A percentile compares a stretch with the other conserved stretches of the same genome.
Conservation (phyloP, 2,797 vertebrate genomes). For the Liparis tanakae region DNA sequence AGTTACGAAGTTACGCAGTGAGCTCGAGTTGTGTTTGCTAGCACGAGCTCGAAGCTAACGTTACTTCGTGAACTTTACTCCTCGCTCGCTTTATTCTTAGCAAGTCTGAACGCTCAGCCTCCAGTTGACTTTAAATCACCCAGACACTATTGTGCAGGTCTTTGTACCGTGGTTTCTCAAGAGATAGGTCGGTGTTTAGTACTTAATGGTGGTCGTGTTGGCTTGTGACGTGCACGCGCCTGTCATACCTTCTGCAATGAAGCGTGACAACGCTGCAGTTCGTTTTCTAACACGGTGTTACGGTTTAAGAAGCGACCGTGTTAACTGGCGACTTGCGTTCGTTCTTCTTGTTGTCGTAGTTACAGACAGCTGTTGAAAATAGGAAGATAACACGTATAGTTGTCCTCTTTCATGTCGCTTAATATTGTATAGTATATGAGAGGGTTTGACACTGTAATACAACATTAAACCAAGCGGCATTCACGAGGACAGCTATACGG, state of each 20-base stretch:
- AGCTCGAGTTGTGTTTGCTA: not conserved
- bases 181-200: accelerated
- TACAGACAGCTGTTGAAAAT: too few relatives aligned
- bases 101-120: not conserved
- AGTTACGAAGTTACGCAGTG: not conserved
- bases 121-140: conserved; percentile 14
- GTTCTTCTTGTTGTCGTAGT: too few relatives aligned
- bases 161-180: accelerated
- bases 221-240: conserved; percentile 47
- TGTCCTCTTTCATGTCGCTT: too few relatives aligned
- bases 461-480: too few relatives aligned
- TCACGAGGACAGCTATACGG: too few relatives aligned
- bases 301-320: too few relatives aligned
- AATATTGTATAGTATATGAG: too few relatives aligned
- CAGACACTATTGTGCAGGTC: not conserved
- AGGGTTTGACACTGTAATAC: too few relatives aligned
- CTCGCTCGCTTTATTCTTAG: conserved; percentile 50
- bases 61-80: conserved; percentile 45
- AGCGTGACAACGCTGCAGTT: not conserved
- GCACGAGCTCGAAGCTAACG: not conserved
- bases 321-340: too few relatives aligned
- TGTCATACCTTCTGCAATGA: not conserved
- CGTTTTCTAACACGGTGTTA: not conserved
- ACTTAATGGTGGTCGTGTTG: not conserved
- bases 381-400: too few relatives aligned